phyloP scores from a whole-genome alignment of 2,888 invertebrate species.

The Nymphalis urticae region DNA sequence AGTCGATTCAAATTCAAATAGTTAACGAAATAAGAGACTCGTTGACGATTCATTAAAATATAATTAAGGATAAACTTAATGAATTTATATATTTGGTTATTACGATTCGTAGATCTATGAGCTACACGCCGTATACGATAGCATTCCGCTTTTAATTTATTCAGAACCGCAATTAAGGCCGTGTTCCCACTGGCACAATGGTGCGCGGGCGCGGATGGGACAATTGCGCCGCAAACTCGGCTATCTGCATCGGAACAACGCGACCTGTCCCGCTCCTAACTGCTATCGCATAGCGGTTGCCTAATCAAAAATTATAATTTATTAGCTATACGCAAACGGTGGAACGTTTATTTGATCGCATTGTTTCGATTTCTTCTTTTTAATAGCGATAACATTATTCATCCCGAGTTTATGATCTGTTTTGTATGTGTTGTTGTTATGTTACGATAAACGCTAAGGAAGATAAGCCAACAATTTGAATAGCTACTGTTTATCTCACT shows the following conservation, averaged over 20 bases:
- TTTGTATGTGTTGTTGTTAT: background rate
- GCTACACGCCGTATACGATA: slow-evolving; percentile 58
- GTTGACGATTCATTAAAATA: too few relatives aligned
- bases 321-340: slow-evolving; percentile 38
- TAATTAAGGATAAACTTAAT: background rate
- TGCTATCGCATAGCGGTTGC: slow-evolving; percentile 46
- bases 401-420: background rate
- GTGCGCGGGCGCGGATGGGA: slow-evolving; percentile 67
- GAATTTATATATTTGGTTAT: background rate
- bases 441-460: too few relatives aligned
- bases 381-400: slow-evolving; percentile 16
- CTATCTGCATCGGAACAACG: slow-evolving; percentile 68
- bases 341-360: slow-evolving; percentile 21
- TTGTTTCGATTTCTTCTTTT: slow-evolving; percentile 22
- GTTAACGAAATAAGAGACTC: too few relatives aligned
- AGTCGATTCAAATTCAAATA: too few relatives aligned
- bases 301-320: slow-evolving; percentile 52
- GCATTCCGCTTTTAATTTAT: slow-evolving; percentile 78
- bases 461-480: background rate
- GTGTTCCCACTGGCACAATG: slow-evolving; percentile 74
- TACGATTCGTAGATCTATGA: slow-evolving; percentile 50
- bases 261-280: slow-evolving; percentile 46
- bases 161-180: slow-evolving; percentile 76
- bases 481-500: background rate
- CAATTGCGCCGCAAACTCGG: slow-evolving; percentile 74